Evolutionary conservation across 2,888 invertebrate genomes (phyloP), one percentile per base, ranked within the genome.

Genomic region (Drosophila suboccidentalis): DNA sequence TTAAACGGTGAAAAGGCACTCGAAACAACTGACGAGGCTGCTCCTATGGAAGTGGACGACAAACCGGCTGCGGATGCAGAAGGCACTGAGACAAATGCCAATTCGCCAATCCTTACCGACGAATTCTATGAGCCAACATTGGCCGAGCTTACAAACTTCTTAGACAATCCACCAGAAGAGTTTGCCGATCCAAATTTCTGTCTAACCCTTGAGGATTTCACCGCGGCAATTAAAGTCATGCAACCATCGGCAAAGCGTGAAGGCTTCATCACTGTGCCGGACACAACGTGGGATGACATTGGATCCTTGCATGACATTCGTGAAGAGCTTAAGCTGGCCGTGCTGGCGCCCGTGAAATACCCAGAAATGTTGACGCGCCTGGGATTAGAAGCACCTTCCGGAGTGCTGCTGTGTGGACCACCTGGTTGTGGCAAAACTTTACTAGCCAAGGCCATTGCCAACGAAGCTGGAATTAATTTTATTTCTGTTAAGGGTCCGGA

Each of bases 401-500:
- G 99, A 39, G 96, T 99, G 4, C 93, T 99, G 67, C 94, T 99
- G 2, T 99, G 98, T 92, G 99, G 99, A 0, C 99, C 99, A 6
- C 99, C 99, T 5, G 99, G 99, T 59, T 97, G 97, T 91, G 97
- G 97, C 53, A 99, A 99, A 94, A 99, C 99, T 0, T 94, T 99
- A 32, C 93, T 99, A 57, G 99, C 99, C 1, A 99, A 99, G 94
- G 99, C 99, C 26, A 96, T 99, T 41, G 99, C 99, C 0, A 99
- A 99, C 93, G 99, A 99, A 93, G 98, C 99, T 41, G 98, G 98
- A 36, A 97, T 99, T 43, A 99, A 99, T 93, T 99, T 99, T 87
- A 98, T 99, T 86, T 98, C 98, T 8, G 98, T 99, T 1, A 99
- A 99, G 93, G 99, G 99, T 15, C 99, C 99, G 0, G 99, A 99